Base-by-base conservation (phyloP, 92 coral and sea anemone genomes). In the Zoanthus solanderi region DNA sequence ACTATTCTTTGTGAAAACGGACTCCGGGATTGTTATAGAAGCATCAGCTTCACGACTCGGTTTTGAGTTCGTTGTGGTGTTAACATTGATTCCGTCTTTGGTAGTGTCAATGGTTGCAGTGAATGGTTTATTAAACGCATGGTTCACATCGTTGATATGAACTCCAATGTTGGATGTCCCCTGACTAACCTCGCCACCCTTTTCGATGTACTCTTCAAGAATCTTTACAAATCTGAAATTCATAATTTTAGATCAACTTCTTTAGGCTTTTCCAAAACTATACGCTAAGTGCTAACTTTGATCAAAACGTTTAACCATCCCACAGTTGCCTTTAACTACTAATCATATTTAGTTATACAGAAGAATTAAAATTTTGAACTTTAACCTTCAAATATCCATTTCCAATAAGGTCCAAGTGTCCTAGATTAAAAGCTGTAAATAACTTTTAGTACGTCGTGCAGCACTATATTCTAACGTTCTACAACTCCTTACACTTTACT, bases 111-210 rank as follows among this genome's bases (percentile, higher is more conserved):
- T 84, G 44, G 88, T 92, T 6, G 96, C 81, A 50, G 87, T 82
- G 53, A 79, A 68, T 47, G 78, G 72, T 1, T 82, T 78, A 3
- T 58, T 86, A 61, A 84, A 53, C 23, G 82, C 58, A 74, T 90
- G 61, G 72, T 73, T 60, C 66, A 95, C 82, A 14, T 72, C 73
- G 44, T 92, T 86, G 16, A 85, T 82, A 17, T 83, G 95, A 45
- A 97, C 95, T 23, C 92, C 94, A 84, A 97, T 91, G 87, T 97
- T 97, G 0, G 92, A 71, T 9, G 99, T 92, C 7, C 88, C 93
- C 68, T 92, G 91, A 86, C 93, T 84, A 85, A 97, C 93, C 54
- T 89, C 84, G 9, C 99, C 99, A 60, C 99, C 99, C 65, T 95
- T 94, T 46, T 95, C 96, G 79, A 97, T 78, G 83, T 90, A 97